These are phyloP conservation scores for Aplysina aerophoba DNA, from an alignment of 37 sponge, comb jelly and placozoan species.

Conservation along the genomic window DNA sequence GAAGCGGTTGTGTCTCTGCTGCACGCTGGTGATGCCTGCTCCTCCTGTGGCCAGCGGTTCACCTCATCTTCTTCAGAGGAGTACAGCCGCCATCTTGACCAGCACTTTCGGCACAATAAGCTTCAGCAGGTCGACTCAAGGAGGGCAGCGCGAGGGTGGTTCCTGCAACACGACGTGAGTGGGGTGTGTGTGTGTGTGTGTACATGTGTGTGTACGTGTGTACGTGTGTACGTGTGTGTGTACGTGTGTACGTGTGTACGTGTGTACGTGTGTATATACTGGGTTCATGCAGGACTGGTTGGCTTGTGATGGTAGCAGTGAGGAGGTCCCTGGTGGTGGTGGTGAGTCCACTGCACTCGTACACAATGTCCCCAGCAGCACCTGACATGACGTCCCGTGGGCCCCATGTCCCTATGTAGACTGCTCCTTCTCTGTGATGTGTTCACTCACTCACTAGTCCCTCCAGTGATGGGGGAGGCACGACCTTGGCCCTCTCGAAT, in stretches of 20 bases:
- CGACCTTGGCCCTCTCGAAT: no score
- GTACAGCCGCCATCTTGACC: constrained; percentile 89
- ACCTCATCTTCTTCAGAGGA: constrained; percentile 35
- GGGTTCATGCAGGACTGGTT: no score
- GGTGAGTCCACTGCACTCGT: background rate
- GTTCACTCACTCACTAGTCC: no score
- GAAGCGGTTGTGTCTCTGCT: constrained; percentile 56
- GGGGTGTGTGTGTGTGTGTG: constrained; percentile 6
- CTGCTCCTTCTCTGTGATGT: no score
- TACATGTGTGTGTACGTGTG: background rate
- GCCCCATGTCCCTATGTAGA: no score
- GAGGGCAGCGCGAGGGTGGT: constrained; percentile 68
- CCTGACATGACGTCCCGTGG: no score
- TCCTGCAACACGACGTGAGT: constrained; percentile 75
- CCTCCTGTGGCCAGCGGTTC: constrained; percentile 92
- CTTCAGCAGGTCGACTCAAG: constrained; percentile 36
- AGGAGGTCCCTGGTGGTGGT: background rate
- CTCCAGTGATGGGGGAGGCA: no score
- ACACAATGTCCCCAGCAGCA: no score
- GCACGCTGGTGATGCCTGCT: constrained; percentile 81
- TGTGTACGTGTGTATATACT: constrained; percentile 6
- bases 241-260: no score
- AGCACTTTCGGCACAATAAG: constrained; percentile 90
- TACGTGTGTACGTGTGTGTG: no score
- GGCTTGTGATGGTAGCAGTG: background rate